Conservation (phyloP, 64 coral and sea anemone species). For the Catalaphyllia jardinei region DNA sequence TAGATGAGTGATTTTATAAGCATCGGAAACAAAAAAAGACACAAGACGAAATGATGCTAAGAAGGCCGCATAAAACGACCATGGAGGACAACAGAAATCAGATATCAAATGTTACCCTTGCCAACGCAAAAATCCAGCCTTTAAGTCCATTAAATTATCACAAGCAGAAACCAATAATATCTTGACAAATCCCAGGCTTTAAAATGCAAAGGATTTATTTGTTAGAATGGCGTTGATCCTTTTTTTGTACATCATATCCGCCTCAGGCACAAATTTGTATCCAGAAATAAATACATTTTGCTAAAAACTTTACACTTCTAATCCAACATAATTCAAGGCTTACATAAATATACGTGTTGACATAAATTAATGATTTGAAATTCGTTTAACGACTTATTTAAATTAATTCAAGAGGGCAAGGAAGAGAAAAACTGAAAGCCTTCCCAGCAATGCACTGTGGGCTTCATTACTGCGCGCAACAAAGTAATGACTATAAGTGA, state of each 20-base stretch:
- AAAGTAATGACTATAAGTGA: background rate
- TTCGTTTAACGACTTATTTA: conserved; percentile 7
- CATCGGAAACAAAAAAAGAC: too few relatives aligned
- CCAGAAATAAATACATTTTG: conserved; percentile 50
- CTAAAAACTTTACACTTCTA: conserved; percentile 37
- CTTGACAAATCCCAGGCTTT: background rate
- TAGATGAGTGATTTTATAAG: too few relatives aligned
- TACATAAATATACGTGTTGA: conserved; percentile 51
- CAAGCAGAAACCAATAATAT: background rate
- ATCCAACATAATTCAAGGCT: conserved; percentile 43
- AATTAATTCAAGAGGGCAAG: conserved; percentile 4
- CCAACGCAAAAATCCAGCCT: too few relatives aligned
- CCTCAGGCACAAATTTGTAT: conserved; percentile 16
- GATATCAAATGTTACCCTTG: too few relatives aligned
- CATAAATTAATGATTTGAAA: conserved; percentile 28
- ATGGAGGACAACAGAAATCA: background rate
- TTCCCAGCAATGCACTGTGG: background rate
- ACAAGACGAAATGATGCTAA: too few relatives aligned
- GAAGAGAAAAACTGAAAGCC: background rate
- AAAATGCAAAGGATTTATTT: conserved; percentile 42
- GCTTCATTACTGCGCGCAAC: background rate
- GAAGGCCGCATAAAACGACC: too few relatives aligned
- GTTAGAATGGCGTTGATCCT: conserved; percentile 10
- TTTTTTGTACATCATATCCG: conserved; percentile 26
- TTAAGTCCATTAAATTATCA: background rate